Percentiles rank a stretch among this genome's conserved stretches.
These are phyloP conservation scores for Brachyistius frenatus DNA, from an alignment of 2,113 vertebrate genomes.

Conservation along the genomic window DNA sequence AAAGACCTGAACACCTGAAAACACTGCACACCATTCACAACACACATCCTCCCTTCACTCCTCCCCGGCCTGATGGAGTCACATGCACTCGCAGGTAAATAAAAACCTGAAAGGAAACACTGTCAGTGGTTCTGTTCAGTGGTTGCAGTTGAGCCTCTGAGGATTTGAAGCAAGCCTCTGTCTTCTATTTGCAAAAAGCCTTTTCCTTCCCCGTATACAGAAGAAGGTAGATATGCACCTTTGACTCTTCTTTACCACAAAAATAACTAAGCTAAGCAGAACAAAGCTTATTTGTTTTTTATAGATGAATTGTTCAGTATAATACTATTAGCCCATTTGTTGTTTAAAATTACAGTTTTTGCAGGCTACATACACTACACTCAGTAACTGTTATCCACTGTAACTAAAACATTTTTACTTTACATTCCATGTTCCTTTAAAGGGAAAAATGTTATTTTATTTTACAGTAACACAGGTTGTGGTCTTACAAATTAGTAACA, in stretches of 20 bases:
- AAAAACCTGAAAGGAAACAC: slow-evolving; percentile 27
- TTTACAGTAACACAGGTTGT: too few species aligned
- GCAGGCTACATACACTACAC: too few species aligned
- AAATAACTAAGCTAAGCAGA: background rate
- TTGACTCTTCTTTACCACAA: background rate
- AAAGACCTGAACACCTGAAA: too few species aligned
- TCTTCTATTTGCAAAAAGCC: background rate
- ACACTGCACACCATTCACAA: too few species aligned
- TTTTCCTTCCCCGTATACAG: background rate
- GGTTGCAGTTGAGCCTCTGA: background rate
- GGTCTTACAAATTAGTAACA: too few species aligned
- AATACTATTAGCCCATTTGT: too few species aligned
- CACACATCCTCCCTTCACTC: slow-evolving; percentile 16
- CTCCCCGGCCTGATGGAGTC: slow-evolving; percentile 30
- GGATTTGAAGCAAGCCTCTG: slow-evolving; percentile 13
- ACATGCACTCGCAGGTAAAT: slow-evolving; percentile 47
- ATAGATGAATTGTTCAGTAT: background rate
- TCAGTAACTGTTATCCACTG: too few species aligned
- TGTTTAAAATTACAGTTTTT: too few species aligned
- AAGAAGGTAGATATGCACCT: slow-evolving; percentile 51
- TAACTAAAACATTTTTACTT: too few species aligned
- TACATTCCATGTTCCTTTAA: too few species aligned
- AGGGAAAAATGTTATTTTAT: too few species aligned
- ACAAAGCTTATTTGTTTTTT: background rate
- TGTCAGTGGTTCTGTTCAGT: background rate